Base-by-base conservation (phyloP, 1,140 invertebrate genomes). In the Sitodiplosis mosellana region DNA sequence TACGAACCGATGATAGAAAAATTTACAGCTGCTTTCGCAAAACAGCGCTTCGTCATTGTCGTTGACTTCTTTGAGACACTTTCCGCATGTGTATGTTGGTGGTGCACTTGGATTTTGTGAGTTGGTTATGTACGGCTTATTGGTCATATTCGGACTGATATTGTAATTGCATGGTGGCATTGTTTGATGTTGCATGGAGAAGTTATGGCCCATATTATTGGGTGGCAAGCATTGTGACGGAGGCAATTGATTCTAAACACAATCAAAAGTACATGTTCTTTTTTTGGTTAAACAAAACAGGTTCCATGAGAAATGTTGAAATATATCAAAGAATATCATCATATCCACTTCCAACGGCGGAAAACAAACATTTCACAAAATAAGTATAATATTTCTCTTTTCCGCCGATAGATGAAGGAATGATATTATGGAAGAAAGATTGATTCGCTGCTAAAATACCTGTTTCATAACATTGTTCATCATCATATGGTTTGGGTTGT, bases 41-140 rank as follows among this genome's bases (percentile, higher is more conserved):
- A 97, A 74, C 53, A 98, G 91, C 7, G 89, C 92, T 71, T 97
- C 92, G 69, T 98, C 93, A 72, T 95, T 96, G 64, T 97, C 93
- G 69, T 96, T 91, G 3, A 97, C 89, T 74, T 98, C 93, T 71
- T 95, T 95, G 67, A 96, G 92, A 69, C 93, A 97, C 49, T 90
- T 81, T 52, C 86, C 91, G 69, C 92, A 96, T 1, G 91, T 88
- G 68, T 95, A 96, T 52, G 96, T 96, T 8, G 93, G 92, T 37
- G 92, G 92, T 27, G 90, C 92, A 68, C 95, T 96, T 1, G 92
- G 92, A 69, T 98, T 97, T 67, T 95, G 90, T 43, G 91, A 89
- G 66, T 97, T 98, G 60, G 95, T 95, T 33, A 98, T 87, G 89
- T 95, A 95, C 6, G 90, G 84, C 63, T 94, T 88, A 67, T 94